Percentiles rank a stretch among this genome's conserved stretches.
These are phyloP conservation scores for Drosophila willistoni DNA, from an alignment of 1,140 invertebrate species.

Conservation along the genomic window DNA sequence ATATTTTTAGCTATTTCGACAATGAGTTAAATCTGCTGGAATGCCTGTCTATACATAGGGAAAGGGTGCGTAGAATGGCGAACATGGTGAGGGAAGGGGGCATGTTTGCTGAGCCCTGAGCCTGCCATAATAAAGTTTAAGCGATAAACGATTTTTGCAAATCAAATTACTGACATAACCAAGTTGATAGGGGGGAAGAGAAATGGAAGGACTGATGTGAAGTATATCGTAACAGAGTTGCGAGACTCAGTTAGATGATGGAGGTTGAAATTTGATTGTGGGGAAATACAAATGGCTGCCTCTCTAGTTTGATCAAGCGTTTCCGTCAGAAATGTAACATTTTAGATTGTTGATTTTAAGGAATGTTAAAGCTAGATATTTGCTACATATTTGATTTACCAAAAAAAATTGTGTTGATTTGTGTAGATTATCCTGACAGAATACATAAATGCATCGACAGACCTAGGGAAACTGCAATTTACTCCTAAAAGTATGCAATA, in stretches of 20 bases:
- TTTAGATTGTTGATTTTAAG: background rate
- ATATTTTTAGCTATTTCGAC: slow-evolving; percentile 72
- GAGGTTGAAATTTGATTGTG: background rate
- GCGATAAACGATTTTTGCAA: slow-evolving; percentile 60
- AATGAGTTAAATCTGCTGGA: slow-evolving; percentile 76
- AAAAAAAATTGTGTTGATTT: too few species aligned
- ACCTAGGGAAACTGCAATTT: too few species aligned
- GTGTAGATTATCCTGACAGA: too few species aligned
- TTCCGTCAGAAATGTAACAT: background rate
- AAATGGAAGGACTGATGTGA: background rate
- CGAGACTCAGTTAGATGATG: background rate
- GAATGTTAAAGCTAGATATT: too few species aligned
- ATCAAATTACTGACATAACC: slow-evolving; percentile 61
- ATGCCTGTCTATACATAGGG: slow-evolving; percentile 35
- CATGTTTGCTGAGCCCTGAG: slow-evolving; percentile 30
- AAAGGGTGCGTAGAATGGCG: background rate
- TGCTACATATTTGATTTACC: too few species aligned
- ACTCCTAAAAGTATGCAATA: too few species aligned
- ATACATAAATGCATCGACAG: too few species aligned
- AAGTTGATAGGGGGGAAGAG: slow-evolving; percentile 3
- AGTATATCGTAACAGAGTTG: background rate
- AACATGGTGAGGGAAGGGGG: background rate
- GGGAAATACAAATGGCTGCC: background rate
- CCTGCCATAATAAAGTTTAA: slow-evolving; percentile 63
- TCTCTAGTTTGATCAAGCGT: background rate